phyloP scores from a whole-genome alignment of 1,140 invertebrate species.

The Ylistrum balloti region DNA sequence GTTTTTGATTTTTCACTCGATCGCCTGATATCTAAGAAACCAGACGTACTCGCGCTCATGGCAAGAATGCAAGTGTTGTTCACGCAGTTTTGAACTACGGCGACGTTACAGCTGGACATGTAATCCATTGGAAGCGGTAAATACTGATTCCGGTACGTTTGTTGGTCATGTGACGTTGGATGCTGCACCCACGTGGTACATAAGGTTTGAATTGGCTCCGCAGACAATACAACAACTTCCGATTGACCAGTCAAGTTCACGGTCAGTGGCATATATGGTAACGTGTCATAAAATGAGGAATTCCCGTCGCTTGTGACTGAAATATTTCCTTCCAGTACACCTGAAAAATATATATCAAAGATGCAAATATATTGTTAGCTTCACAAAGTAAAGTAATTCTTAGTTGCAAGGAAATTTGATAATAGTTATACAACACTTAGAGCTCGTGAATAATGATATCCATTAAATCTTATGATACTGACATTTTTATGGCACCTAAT shows the following conservation, averaged over 20 bases:
- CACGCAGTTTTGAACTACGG: neutral
- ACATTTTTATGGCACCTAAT: too few relatives aligned
- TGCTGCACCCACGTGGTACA: neutral
- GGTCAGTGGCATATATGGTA: neutral
- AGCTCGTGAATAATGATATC: too few relatives aligned
- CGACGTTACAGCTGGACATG: neutral
- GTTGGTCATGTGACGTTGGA: neutral
- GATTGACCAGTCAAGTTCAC: neutral
- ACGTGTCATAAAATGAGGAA: constrained; percentile 1
- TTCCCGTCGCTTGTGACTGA: neutral
- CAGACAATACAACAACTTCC: neutral
- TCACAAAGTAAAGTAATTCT: too few relatives aligned
- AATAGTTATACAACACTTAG: too few relatives aligned
- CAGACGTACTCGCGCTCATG: neutral
- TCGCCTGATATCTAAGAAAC: neutral
- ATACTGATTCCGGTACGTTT: constrained; percentile 10
- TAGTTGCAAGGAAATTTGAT: too few relatives aligned
- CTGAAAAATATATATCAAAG: neutral
- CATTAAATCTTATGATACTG: too few relatives aligned
- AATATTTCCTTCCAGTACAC: neutral
- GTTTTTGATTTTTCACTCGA: constrained; percentile 15
- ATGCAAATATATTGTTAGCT: too few relatives aligned
- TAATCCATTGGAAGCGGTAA: neutral
- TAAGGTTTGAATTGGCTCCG: neutral
- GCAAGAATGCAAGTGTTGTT: neutral